Evolutionary conservation across 2,113 vertebrate genomes (phyloP).

Genomic region (Ellobius talpinus): DNA sequence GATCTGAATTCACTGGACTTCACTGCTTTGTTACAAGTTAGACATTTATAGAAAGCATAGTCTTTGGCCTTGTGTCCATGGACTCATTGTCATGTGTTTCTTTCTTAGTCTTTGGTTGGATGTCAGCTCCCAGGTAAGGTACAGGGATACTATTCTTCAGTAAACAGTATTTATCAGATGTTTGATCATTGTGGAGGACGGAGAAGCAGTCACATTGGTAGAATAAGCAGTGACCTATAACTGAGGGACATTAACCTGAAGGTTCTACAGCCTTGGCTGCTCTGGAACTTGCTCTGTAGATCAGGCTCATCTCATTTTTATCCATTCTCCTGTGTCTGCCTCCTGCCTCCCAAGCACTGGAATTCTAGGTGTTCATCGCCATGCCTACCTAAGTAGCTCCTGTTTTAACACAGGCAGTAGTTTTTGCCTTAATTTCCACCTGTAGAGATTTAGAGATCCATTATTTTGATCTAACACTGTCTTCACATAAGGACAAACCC

Average conservation of each 20-base stretch:
- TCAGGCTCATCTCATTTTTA: background rate
- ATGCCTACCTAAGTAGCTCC: background rate
- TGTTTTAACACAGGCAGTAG: background rate
- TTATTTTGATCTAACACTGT: background rate
- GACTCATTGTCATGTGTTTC: background rate
- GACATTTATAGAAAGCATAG: background rate
- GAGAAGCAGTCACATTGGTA: background rate
- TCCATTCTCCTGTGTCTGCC: background rate
- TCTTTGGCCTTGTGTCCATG: background rate
- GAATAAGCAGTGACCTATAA: background rate
- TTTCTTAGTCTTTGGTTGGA: background rate
- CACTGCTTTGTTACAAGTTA: background rate
- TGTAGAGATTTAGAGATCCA: background rate
- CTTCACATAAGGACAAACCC: background rate
- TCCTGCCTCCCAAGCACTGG: background rate
- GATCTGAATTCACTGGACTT: background rate
- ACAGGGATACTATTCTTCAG: background rate
- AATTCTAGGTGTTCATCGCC: background rate
- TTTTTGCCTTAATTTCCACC: background rate
- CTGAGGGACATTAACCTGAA: background rate
- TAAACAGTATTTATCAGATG: background rate
- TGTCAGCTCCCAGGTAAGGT: background rate
- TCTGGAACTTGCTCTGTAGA: background rate
- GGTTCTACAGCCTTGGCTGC: background rate
- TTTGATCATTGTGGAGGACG: background rate